Base-by-base conservation (phyloP, 1,140 invertebrate genomes). In the Bicyclus anynana region DNA sequence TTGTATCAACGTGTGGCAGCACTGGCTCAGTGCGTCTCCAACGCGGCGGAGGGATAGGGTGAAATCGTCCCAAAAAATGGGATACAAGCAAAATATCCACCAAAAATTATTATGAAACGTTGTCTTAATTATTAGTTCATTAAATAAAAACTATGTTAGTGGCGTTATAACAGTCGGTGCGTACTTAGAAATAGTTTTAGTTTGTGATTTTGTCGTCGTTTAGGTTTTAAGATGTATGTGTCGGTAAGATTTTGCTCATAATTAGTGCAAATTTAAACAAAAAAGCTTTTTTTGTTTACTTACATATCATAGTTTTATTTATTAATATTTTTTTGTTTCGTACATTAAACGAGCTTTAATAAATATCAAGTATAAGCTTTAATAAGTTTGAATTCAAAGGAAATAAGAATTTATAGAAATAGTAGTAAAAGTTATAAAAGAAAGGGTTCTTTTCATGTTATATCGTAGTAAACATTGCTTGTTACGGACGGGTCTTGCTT, bases 111-210 rank as follows among this genome's bases (percentile, higher is more conserved):
- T 62, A 66, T 62, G 59, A 69, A 65, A 62, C 46, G 51, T 49
- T 59, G 46, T 57, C 49, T 48, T 29, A 59, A 52, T 60, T 44
- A 48, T 21, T 53, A 54, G 50, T 49, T 56, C 17, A 29, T 14
- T 5, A 20, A 37, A 51, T 60, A 29, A 49, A 65, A 65, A 72
- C 60, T 61, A 72, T 72, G 61, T 69, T 61, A 59, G 49, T 54
- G 40, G 26, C 46, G 37, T 72, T 69, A 72, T 72, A 72, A 72
- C 69, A 61, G 59, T 51, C 55, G 61, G 67, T 69, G 67, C 56
- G 53, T 64, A 58, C 59, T 40, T 52, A 57, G 52, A 42, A 27
- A 49, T 53, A 33, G 29, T 33, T 33, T 51, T 60, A 60, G 58
- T 37, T 62, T 59, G 51, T 69, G 52, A 52, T 67, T 60, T 59